Evolutionary conservation across 2,888 invertebrate species (phyloP).

Genomic region (Cephus rjabovi): DNA sequence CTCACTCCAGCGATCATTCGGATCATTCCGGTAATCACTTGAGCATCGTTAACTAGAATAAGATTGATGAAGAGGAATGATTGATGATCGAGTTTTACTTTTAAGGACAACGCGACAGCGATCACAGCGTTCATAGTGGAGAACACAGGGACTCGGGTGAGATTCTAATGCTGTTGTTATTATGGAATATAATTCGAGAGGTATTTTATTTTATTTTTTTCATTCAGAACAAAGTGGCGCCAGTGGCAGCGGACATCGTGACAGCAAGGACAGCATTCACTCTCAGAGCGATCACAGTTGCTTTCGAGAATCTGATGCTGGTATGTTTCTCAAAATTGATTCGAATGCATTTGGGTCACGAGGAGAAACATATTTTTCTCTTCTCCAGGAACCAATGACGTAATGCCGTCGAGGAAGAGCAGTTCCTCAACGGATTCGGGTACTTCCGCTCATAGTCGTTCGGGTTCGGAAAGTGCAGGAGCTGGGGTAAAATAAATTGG

Average conservation of each 20-base stretch:
- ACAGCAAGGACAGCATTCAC: constrained; percentile 62
- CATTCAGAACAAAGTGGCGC: constrained; percentile 58
- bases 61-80: constrained; percentile 1
- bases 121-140: constrained; percentile 59
- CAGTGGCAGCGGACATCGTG: constrained; percentile 57
- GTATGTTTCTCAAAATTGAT: constrained; percentile 31
- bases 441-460: constrained; percentile 71
- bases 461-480: constrained; percentile 69
- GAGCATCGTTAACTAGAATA: constrained; percentile 5
- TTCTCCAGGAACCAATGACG: constrained; percentile 46
- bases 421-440: constrained; percentile 74
- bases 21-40: constrained; percentile 53
- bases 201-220: background rate
- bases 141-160: constrained; percentile 61
- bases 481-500: constrained; percentile 53
- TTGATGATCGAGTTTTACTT: constrained; percentile 8
- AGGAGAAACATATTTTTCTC: background rate
- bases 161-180: background rate
- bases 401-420: constrained; percentile 70
- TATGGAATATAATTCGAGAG: background rate
- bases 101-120: constrained; percentile 57
- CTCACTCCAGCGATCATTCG: constrained; percentile 60
- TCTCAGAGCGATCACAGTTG: constrained; percentile 55
- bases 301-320: constrained; percentile 57
- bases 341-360: background rate